Percentiles rank a stretch among this genome's conserved stretches.
phyloP scores from a whole-genome alignment of 2,888 invertebrate genomes.

The Plebejus argus region DNA sequence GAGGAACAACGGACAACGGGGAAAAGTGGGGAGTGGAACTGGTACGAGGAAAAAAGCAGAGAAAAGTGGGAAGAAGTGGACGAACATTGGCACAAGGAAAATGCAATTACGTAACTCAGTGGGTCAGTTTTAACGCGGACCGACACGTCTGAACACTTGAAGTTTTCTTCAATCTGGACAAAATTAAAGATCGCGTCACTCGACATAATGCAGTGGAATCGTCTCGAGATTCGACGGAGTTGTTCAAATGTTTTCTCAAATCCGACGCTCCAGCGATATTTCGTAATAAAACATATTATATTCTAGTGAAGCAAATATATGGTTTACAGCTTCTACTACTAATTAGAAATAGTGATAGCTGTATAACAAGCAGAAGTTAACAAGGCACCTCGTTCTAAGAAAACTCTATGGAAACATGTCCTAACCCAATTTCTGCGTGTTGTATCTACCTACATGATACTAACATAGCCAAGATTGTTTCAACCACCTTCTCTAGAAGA shows the following conservation, averaged over 20 bases:
- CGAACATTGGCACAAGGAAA: slow-evolving; percentile 34
- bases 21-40: background rate
- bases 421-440: too few relatives aligned
- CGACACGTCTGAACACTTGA: slow-evolving; percentile 30
- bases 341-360: too few relatives aligned
- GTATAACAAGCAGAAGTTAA: too few relatives aligned
- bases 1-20: background rate
- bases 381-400: too few relatives aligned
- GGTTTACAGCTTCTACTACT: too few relatives aligned
- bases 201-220: background rate
- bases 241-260: background rate
- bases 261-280: background rate
- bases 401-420: too few relatives aligned
- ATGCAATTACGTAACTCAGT: slow-evolving; percentile 33
- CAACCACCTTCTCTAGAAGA: too few relatives aligned
- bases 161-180: background rate
- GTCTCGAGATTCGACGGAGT: background rate
- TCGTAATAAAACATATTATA: background rate
- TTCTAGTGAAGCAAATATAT: background rate
- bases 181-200: slow-evolving; percentile 7
- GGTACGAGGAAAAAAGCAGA: background rate
- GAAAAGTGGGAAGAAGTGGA: slow-evolving; percentile 40
- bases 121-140: slow-evolving; percentile 35
- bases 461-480: too few relatives aligned
- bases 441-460: too few relatives aligned